phyloP scores from a whole-genome alignment of 2,888 invertebrate species.

The Tipula lateralis region DNA sequence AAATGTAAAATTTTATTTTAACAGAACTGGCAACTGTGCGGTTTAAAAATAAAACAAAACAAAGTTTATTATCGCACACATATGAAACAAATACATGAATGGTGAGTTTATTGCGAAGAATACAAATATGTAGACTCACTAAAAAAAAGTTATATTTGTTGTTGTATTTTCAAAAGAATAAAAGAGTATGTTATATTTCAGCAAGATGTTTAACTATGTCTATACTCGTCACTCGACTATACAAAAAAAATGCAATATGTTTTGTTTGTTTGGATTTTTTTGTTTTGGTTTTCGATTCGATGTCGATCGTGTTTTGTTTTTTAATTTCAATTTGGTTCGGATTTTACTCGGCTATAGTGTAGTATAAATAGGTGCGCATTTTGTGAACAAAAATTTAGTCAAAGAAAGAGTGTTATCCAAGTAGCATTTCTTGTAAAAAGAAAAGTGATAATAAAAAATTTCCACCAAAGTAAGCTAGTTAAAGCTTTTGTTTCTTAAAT shows the following conservation, averaged over 20 bases:
- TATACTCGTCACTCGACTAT: no score
- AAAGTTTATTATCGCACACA: background rate
- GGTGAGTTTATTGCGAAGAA: background rate
- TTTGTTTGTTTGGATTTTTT: background rate
- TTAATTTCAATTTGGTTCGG: background rate
- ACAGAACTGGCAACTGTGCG: background rate
- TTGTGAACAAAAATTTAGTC: background rate
- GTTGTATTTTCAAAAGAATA: no score
- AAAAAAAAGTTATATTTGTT: background rate
- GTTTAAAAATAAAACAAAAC: background rate
- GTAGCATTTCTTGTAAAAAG: background rate
- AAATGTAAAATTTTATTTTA: background rate
- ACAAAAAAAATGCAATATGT: background rate
- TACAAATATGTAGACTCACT: background rate
- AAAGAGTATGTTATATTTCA: no score
- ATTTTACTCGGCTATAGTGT: background rate
- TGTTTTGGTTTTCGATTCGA: background rate
- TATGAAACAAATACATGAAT: background rate
- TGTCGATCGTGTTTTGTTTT: background rate
- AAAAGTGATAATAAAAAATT: background rate
- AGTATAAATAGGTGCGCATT: background rate
- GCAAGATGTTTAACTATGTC: no score
- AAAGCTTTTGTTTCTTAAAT: background rate
- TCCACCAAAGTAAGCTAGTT: background rate
- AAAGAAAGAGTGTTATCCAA: background rate